phyloP scores from a whole-genome alignment of 1,140 invertebrate genomes.

The Anastrepha obliqua region DNA sequence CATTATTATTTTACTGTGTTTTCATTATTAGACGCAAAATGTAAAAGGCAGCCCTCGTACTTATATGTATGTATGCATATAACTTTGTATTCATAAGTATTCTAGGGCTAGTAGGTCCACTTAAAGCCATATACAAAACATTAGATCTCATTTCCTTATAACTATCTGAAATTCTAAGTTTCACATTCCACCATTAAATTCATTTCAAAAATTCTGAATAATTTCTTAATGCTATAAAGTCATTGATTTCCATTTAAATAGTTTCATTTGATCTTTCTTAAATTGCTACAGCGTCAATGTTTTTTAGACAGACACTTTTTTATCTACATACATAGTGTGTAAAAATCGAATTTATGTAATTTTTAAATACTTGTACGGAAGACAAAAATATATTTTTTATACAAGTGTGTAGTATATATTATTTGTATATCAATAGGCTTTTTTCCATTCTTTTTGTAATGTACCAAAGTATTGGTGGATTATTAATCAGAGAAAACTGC shows the following conservation, averaged over 20 bases:
- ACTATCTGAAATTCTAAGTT: background rate
- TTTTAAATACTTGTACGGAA: constrained; percentile 47
- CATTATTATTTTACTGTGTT: no score
- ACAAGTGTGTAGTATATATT: background rate
- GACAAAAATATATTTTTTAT: constrained; percentile 29
- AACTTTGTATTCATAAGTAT: background rate
- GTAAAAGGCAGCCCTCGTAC: background rate
- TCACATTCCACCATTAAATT: background rate
- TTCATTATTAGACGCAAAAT: no score
- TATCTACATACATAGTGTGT: background rate
- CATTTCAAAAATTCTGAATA: constrained; percentile 7
- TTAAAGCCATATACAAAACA: background rate
- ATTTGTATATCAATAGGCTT: background rate
- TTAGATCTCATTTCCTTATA: background rate
- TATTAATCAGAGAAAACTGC: no score
- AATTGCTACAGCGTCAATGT: background rate
- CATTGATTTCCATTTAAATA: background rate
- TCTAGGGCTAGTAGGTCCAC: background rate
- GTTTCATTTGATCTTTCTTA: background rate
- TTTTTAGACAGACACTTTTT: background rate
- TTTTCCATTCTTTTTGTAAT: background rate
- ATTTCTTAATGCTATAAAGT: constrained; percentile 5
- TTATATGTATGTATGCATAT: constrained; percentile 8
- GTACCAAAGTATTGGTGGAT: background rate
- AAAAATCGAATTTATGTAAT: background rate